Evolutionary conservation across 2,888 invertebrate genomes (phyloP).

Genomic region (Homarus gammarus): DNA sequence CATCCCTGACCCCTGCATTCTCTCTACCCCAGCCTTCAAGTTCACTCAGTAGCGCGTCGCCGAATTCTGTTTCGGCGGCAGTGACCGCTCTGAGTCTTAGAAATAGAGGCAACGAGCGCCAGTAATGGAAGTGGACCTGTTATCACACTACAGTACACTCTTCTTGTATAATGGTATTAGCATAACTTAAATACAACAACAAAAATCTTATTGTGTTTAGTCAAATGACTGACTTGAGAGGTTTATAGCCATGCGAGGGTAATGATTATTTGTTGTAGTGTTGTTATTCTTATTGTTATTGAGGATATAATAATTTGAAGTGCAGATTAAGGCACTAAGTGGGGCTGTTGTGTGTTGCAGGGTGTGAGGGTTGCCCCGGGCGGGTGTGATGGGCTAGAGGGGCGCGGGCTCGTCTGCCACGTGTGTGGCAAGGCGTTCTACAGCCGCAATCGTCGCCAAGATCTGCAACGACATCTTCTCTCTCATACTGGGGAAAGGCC

Average conservation of each 20-base stretch:
- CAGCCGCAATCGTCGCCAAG: slow-evolving; percentile 73
- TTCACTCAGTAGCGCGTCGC: not conserved
- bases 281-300: not conserved
- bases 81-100: slow-evolving; percentile 17
- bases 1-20: slow-evolving; percentile 40
- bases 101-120: not conserved
- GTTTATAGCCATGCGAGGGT: too few relatives aligned
- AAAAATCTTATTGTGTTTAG: too few relatives aligned
- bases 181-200: too few relatives aligned
- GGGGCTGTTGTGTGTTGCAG: slow-evolving; percentile 69
- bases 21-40: slow-evolving; percentile 46
- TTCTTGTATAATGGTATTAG: too few relatives aligned
- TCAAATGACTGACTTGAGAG: too few relatives aligned
- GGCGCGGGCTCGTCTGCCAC: slow-evolving; percentile 64
- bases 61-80: slow-evolving; percentile 12
- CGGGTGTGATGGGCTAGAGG: slow-evolving; percentile 66
- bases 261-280: not conserved
- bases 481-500: slow-evolving; percentile 75
- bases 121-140: not conserved
- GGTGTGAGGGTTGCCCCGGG: slow-evolving; percentile 64
- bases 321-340: slow-evolving; percentile 44
- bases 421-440: slow-evolving; percentile 73
- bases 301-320: not conserved
- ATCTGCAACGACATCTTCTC: slow-evolving; percentile 73
- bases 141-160: not conserved